Evolutionary conservation across 2,888 invertebrate species (phyloP).

Genomic region (Drosophila nr. perissopoda): DNA sequence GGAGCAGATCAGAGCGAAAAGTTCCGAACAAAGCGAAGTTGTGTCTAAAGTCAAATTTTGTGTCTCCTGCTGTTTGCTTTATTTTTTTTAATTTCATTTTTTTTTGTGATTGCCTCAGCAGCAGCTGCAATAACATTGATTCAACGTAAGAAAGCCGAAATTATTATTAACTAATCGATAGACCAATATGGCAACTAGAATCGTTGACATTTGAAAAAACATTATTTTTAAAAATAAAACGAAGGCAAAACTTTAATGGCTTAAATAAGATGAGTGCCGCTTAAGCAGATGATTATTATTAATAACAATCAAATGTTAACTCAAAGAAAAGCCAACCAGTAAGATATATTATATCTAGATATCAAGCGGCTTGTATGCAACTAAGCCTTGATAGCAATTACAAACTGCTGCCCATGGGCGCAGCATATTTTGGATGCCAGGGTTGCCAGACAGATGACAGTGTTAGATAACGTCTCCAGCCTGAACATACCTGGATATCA

Average conservation of each 20-base stretch:
- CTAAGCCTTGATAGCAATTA: constrained; percentile 1
- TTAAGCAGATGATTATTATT: background rate
- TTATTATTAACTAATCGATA: background rate
- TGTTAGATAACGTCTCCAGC: constrained; percentile 37
- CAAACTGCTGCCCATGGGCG: background rate
- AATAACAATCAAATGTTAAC: background rate
- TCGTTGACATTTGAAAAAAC: background rate
- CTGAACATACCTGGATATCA: constrained; percentile 30
- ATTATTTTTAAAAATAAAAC: background rate
- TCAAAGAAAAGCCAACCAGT: background rate
- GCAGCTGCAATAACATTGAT: constrained; percentile 20
- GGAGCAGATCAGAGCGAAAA: constrained; percentile 14
- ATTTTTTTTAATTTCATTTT: constrained; percentile 25
- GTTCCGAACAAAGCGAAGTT: constrained; percentile 12
- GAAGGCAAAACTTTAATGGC: background rate
- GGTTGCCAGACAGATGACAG: constrained; percentile 39
- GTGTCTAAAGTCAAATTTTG: constrained; percentile 39
- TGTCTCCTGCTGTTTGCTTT: constrained; percentile 56
- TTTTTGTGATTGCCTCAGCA: constrained; percentile 41
- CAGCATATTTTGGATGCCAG: constrained; percentile 13
- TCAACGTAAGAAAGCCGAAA: background rate
- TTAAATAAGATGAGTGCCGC: background rate
- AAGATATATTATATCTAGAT: background rate
- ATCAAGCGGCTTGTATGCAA: background rate
- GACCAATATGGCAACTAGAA: background rate